Evolutionary conservation across 2,113 vertebrate species (phyloP).

Genomic region (Plotosus lineatus): DNA sequence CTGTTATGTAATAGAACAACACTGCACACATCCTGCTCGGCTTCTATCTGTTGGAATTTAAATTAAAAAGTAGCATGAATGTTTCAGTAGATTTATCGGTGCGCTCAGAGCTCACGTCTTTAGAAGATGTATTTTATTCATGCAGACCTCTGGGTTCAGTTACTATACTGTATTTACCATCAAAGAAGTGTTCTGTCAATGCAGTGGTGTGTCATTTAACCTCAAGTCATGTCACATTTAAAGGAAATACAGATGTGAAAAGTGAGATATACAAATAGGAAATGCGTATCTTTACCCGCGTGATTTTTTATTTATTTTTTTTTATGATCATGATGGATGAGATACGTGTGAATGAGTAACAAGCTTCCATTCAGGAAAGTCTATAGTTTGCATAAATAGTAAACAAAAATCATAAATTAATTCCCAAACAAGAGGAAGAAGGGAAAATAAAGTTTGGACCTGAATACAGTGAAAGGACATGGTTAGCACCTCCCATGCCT

Average conservation of each 20-base stretch:
- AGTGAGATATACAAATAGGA: not conserved
- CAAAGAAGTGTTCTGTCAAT: not conserved
- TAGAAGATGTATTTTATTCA: constrained; percentile 21
- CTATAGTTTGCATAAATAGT: not conserved
- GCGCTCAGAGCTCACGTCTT: not conserved
- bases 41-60: not conserved
- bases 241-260: not conserved
- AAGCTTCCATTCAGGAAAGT: not conserved
- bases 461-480: not conserved
- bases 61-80: constrained; percentile 7
- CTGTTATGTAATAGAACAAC: not conserved
- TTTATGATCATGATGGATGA: not conserved
- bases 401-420: not conserved
- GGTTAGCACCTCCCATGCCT: too few relatives aligned
- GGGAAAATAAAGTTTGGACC: not conserved
- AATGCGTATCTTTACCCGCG: not conserved
- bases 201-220: not conserved
- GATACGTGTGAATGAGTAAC: not conserved
- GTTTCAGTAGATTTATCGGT: constrained; percentile 2
- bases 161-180: too few relatives aligned
- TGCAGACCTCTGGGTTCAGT: not conserved
- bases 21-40: not conserved
- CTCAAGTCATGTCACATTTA: not conserved
- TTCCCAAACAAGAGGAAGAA: too few relatives aligned
- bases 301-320: too few relatives aligned